Evolutionary conservation across 2,888 invertebrate genomes (phyloP), one percentile per base, ranked within the genome.

Genomic region (Alviniconcha strummeri): DNA sequence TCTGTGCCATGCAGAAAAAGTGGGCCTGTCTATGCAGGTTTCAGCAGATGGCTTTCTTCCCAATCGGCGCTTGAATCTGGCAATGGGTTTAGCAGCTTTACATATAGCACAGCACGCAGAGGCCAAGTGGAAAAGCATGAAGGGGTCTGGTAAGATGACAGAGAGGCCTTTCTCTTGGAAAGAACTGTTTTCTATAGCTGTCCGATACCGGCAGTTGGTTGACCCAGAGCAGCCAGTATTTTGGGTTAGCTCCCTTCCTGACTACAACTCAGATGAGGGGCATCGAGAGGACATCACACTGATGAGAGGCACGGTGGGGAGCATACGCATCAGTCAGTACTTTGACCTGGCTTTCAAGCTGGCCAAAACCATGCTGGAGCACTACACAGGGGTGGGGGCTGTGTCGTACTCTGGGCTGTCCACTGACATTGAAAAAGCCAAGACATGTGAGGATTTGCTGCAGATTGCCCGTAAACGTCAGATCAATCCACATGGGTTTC

Each of bases 71-170:
- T 86, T 91, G n/a, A 91, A 91, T 81, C 86, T 92, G 60, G 91
- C 92, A 67, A 91, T 92, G 91, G 92, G 92, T 7, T 88, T 92
- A 74, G 90, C 92, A 19, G 87, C 91, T n/a, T 87, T 92, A 85
- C 92, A 92, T 83, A 90, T 91, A 69, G 91, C 91, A 54, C 92
- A 92, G 84, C 81, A 88, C 79, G 88, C 91, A 82, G 91, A 91
- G 89, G 91, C 74, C 69, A 84, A 84, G 81, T 84, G 84, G 84
- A 84, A 76, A 79, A 78, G 17, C 56, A 71, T 84, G 67, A 82
- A 82, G 56, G 69, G 36, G 7, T 15, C 71, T 52, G 78, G 79
- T 15, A 83, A 60, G 72, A 69, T 56, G 8, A 17, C 75, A 64
- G 84, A 84, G 36, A 67, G 64, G 55, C 82, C 84, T 60, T 86